Base-by-base conservation (phyloP, 92 coral and sea anemone genomes). In the Paragorgia papillata region DNA sequence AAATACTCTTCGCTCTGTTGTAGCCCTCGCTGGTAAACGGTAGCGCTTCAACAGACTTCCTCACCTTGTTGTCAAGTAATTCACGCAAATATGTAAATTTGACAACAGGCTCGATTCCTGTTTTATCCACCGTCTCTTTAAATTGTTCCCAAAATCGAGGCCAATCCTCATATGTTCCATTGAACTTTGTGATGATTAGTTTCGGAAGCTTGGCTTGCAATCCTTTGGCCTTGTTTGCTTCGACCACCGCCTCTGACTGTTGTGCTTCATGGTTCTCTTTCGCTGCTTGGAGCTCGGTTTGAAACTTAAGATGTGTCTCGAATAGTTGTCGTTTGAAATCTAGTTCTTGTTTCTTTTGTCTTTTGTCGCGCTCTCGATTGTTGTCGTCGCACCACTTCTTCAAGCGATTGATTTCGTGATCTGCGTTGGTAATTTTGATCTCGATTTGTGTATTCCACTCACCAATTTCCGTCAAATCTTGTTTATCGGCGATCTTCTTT, bases 121-220 rank as follows among this genome's bases (percentile, higher is more conserved):
- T 20, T 40, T 66, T 66, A 26, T 66, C 55, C 31, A 66, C 41
- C 32, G 49, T 32, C 26, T 66, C 73, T 26, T 13, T 21, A 37
- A 64, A 37, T 21, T 64, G 29, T 19, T 28, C 50, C 71, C 71
- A 39, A 18, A 64, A 64, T 18, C 71, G 8, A 34, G 71, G 71
- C 71, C 71, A 64, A 37, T 64, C 71, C 29, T 34, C 12, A 24
- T 64, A 64, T 5, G 71, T 21, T 10, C 71, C 71, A n/a, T 66
- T 55, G 14, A 25, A 40, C 28, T 51, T 13, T 2, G 28, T 66
- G 25, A 18, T n/a, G 22, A 20, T 7, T 2, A 58, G 33, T 20
- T 33, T 63, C 33, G 73, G 56, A 1, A 25, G 28, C 20, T 22
- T 40, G 14, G 56, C 55, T 29, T 62, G 22, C 2, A 40, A 15